Base-by-base conservation (phyloP, 2,797 vertebrate species). In the Poliocrania exsul region DNA sequence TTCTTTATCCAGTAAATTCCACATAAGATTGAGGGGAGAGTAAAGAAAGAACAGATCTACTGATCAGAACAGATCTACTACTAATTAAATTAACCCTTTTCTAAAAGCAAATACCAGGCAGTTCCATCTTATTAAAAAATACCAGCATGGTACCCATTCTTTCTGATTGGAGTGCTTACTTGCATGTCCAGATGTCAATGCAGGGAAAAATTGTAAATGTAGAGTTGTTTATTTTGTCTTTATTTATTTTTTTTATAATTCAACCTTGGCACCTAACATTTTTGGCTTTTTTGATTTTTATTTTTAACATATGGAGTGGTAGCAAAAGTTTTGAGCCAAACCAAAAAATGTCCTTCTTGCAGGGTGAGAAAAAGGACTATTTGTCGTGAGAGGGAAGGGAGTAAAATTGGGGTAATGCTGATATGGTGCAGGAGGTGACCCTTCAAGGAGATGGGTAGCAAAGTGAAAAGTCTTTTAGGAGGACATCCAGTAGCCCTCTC, bases 41-140 rank as follows among this genome's bases (percentile, higher is more conserved):
- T 25, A 46, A 64, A 80, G 46, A 56, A 88, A 71, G 57, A 95
- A 47, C 61, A 77, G 64, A 81, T 8, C n/a, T n/a, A n/a, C n/a
- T n/a, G n/a, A n/a, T n/a, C n/a, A n/a, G n/a, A n/a, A n/a, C n/a
- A n/a, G n/a, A n/a, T n/a, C n/a, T 4, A 3, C 19, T 85, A 31
- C 33, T 91, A 82, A 91, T 89, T 91, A 37, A 93, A 73, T 95
- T 42, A 85, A 11, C 46, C 17, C 17, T 92, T 94, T 90, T 64
- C 93, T 88, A 93, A 81, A 90, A 93, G 15, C 33, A 81, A 78
- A 80, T 67, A 78, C 19, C 28, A 85, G 51, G n/a, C 61, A 54
- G 42, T 65, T 92, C n/a, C 61, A 4, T 60, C 75, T 86, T 16
- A 16, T 77, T 21, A 3, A 61, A 79, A 67, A 83, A 31, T 29